Base-by-base conservation (phyloP, 2,888 invertebrate species). In the Erpobdella octoculata region DNA sequence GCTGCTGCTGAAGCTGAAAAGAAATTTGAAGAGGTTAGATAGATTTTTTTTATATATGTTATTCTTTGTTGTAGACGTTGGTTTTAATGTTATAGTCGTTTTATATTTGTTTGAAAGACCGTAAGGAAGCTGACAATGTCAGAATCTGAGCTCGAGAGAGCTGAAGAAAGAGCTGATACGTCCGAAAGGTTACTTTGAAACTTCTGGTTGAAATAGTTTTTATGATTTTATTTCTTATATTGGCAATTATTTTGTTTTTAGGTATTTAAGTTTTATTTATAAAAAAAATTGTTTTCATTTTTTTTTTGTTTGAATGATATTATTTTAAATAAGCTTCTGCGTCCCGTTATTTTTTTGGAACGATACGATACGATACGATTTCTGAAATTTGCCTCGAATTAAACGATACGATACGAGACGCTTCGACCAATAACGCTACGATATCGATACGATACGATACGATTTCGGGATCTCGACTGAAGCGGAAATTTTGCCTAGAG, bases 21-120 rank as follows among this genome's bases (percentile, higher is more conserved):
- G 87, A 97, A 97, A 91, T 98, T 97, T 86, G 98, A 98, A 89
- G 98, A 98, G 96, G 98, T 98, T 67, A 21, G 9, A 64, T 8
- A 31, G 6, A 33, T 1, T 1, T 67, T 67, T 38, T 18, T 46
- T 6, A 35, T 9, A 46, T 67, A 33, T 33, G 6, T 15, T 5
- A 5, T 61, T 21, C 28, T 62, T 31, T 15, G 9, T 62, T 59
- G 4, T 59, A 25, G 59, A 6, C 31, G 28, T 25, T 18, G 15
- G 28, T 25, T 25, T 59, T 18, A 25, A 59, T 28, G 15, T 59
- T 59, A 59, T 35, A 33, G 35, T 2, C 4, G 9, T n/a, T 31
- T 33, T n/a, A 15, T 33, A 58, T 48, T 73, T 67, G 37, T 18
- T 15, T 66, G 33, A n/a, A 73, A 79, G 78, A 77, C 77, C 15